Conservation (phyloP, 2,113 vertebrate species). For the Eulemur rufifrons region DNA sequence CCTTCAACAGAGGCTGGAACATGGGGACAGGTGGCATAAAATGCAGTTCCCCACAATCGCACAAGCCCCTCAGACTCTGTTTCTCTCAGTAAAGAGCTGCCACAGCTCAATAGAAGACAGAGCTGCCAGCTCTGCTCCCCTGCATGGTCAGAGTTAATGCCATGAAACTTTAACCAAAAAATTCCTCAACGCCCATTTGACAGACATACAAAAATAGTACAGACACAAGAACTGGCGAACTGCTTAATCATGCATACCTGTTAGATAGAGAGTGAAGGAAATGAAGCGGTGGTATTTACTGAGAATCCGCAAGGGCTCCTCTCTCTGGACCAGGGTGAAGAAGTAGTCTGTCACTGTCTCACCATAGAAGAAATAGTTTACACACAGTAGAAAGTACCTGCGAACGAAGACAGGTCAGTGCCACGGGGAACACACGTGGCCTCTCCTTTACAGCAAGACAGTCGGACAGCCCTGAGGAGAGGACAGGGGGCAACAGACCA, state of each 20-base stretch:
- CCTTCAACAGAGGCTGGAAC: background rate
- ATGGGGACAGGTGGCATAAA: background rate
- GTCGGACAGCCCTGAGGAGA: background rate
- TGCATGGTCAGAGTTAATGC: background rate
- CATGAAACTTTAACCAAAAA: background rate
- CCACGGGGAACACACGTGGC: background rate
- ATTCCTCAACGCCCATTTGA: background rate
- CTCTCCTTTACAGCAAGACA: background rate
- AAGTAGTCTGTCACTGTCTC: conserved; percentile 99
- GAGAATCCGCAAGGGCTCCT: conserved; percentile 96
- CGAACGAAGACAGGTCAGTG: background rate
- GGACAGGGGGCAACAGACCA: background rate
- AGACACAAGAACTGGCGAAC: background rate
- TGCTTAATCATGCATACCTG: conserved; percentile 82
- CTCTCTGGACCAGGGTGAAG: conserved; percentile 97
- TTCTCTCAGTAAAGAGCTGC: background rate
- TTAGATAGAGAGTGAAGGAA: conserved; percentile 97
- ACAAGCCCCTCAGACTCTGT: background rate
- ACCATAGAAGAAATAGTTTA: conserved; percentile 99
- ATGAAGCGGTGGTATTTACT: conserved; percentile 99
- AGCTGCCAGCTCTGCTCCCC: background rate
- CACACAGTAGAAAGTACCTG: conserved; percentile 99
- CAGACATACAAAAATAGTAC: background rate
- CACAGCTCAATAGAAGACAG: background rate
- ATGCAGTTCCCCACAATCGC: background rate